A percentile compares a stretch with the other conserved stretches of the same genome.
Evolutionary conservation across 2,113 vertebrate genomes (phyloP).

Genomic region (Chaetodon trifascialis): DNA sequence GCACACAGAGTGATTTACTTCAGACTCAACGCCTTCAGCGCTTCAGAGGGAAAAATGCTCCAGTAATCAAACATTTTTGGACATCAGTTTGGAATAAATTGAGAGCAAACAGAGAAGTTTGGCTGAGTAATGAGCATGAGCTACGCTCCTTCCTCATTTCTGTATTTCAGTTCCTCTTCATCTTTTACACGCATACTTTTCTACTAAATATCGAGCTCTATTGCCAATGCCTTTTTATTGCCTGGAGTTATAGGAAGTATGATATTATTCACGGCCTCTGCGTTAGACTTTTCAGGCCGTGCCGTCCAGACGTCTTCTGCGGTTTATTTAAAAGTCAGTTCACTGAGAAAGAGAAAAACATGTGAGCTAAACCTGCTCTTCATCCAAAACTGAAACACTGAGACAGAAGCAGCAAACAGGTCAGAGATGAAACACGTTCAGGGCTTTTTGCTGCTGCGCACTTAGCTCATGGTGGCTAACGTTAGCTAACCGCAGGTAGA

Average conservation of each 20-base stretch:
- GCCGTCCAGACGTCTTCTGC: neutral
- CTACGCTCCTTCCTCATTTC: slow-evolving; percentile 14
- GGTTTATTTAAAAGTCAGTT: neutral
- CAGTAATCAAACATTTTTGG: neutral
- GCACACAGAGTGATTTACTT: neutral
- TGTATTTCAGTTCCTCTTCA: neutral
- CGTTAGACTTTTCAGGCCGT: neutral
- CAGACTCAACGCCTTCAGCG: neutral
- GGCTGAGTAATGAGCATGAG: neutral
- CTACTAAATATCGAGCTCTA: neutral
- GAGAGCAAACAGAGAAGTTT: slow-evolving; percentile 9
- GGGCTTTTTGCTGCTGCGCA: too few species aligned
- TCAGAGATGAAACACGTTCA: neutral
- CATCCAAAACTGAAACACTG: neutral
- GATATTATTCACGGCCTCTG: neutral
- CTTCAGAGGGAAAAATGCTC: neutral
- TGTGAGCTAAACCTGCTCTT: neutral
- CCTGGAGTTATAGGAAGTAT: neutral
- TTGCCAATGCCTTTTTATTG: neutral
- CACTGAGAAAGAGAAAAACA: neutral
- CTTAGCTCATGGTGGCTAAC: neutral
- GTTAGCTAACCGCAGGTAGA: neutral
- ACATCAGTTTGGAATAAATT: slow-evolving; percentile 16
- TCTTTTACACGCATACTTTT: neutral
- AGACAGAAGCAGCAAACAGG: neutral